Evolutionary conservation across 1,140 invertebrate species (phyloP), one percentile per base, ranked within the genome.

Genomic region (Nasonia giraulti): DNA sequence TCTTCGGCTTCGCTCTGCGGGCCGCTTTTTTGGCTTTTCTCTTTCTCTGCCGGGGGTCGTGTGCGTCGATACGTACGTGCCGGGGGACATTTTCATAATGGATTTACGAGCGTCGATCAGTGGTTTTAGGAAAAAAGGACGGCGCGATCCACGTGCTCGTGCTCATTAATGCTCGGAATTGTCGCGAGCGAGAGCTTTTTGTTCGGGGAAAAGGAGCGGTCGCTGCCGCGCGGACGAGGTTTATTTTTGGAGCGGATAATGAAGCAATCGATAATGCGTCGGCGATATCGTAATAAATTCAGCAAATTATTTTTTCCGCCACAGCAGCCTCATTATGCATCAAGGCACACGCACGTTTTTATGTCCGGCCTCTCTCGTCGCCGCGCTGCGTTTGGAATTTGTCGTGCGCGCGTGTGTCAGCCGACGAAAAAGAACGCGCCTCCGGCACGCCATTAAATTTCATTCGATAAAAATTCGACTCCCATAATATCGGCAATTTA

Each of bases 401-500:
- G 68, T 71, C 68, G 68, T 27, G 68, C 8, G 68, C 68, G 68
- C 8, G 31, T 27, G 6, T 27, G 23, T 2, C 27, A 27, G 27
- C n/a, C 17, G 50, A 17, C 4, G 12, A 20, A 55, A 55, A 55
- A 17, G 8, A 55, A 23, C 11, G 66, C 11, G 66, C 7, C 23
- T 12, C 20, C 31, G 68, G 68, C 6, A 33, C 17, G 68, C 10
- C 68, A 71, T 71, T 71, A 71, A 71, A 71, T 71, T 80, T 23
- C n/a, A 73, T 50, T 69, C 47, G 40, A 82, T 75, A 75, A 82
- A 74, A 81, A 82, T 75, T 37, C 11, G 4, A 82, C 20, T 14
- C 47, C 3, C 33, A 40, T 75, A 82, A 82, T 75, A 62, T 82
- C 37, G 5, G 14, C 17, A 82, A 82, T 82, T 82, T 82, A 82